Evolutionary conservation across 2,113 vertebrate species (phyloP), one percentile per base, ranked within the genome.

Genomic region (Synchiropus splendidus): DNA sequence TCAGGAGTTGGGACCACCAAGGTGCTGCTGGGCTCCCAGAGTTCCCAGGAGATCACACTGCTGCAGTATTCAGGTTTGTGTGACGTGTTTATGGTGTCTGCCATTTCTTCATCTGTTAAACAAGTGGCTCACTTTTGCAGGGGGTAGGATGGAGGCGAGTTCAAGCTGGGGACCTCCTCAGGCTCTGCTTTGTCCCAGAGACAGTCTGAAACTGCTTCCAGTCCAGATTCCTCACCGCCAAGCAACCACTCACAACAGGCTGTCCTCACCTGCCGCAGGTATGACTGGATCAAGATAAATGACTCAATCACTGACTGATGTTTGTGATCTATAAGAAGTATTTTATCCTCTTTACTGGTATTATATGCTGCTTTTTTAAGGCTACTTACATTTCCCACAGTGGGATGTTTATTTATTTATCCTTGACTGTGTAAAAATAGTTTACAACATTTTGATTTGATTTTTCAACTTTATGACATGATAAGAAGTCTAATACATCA

Each of bases 41-140:
- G 47, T 0, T 78, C 85, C 1, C 88, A 92, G 64, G 87, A 90
- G 43, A 57, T 87, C 11, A 72, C 68, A 6, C 37, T 92, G 62
- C 61, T 94, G 61, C 87, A 89, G 58, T 85, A 89, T 41, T 51
- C 83, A n/a, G 89, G 90, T 92, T 44, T 51, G 83, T 48, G 21
- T 4, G 8, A 5, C 21, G 8, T 27, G 4, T 27, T 27, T n/a
- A n/a, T n/a, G n/a, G n/a, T n/a, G n/a, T n/a, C n/a, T n/a, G n/a
- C n/a, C n/a, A 13, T 10, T 27, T 30, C 12, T 10, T 10, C 4
- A 39, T 16, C 39, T 6, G 39, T 2, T 13, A 12, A 27, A 13
- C 9, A 21, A 8, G n/a, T n/a, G n/a, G 83, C 67, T 27, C 6
- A 44, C n/a, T 1, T 10, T 6, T 12, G 2, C 47, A 90, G 88